Evolutionary conservation across 1,140 invertebrate genomes (phyloP), one percentile per base, ranked within the genome.

Genomic region (Drosophila asahinai): DNA sequence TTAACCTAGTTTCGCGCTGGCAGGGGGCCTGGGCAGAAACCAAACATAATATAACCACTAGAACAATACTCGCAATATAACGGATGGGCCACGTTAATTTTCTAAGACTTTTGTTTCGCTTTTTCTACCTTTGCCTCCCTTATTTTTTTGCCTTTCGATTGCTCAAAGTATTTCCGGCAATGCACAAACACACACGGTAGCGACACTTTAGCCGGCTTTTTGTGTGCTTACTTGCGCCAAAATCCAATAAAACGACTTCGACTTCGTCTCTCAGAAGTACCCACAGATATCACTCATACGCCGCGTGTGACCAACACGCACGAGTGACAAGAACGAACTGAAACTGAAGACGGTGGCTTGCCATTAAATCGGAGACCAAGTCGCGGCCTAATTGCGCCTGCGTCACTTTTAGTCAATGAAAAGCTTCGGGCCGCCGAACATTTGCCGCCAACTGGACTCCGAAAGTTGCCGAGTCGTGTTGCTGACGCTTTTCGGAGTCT

Each of bases 361-460:
- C n/a, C n/a, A 58, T n/a, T 42, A 51, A 59, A 49, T 52, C 76
- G 52, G 64, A 54, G 36, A 62, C 40, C 8, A 15, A 15, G 43
- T 38, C 11, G 42, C 4, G 14, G 14, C 3, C 8, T 15, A 43
- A 12, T 25, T 5, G 86, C 86, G 86, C 86, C 89, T 81, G 86
- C 86, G 86, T 73, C 81, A 54, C 81, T 70, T 89, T 89, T 89
- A 80, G 81, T 89, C 86, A 89, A 89, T 89, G 86, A 89, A 89
- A 82, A 80, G 82, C 86, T 90, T 82, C 63, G 67, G 47, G 71
- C 47, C 63, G 40, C 52, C 33, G 15, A 62, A 48, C 54, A 57
- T 63, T 80, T 82, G 71, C 77, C 77, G 77, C 70, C 78, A 81
- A 74, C 51, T 22, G 43, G 49, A 87, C 36, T 80, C 86, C 81